Evolutionary conservation across 2,888 invertebrate species (phyloP), one percentile per base, ranked within the genome.

Genomic region (Eustalomyia histrio): DNA sequence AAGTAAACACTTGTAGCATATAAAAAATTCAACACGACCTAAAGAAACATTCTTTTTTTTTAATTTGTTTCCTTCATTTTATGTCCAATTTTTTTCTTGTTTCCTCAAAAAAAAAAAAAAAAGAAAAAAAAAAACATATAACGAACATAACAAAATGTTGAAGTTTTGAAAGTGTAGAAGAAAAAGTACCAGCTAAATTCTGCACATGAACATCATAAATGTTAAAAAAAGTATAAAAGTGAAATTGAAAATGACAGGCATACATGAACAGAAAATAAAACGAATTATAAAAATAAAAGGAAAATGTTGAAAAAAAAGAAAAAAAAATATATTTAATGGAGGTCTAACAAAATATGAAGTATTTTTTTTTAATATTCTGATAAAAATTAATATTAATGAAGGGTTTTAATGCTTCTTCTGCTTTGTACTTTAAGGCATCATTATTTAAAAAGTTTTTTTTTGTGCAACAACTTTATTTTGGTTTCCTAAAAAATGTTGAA

Each of bases 241-340:
- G 39, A 67, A 67, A 67, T 35, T 55, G 55, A 67, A 67, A 67
- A 53, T 67, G 65, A 67, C 65, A 67, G 65, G 33, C 64, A 52
- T 29, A 52, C 64, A 53, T 53, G 35, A 67, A 39, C 53, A 21
- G 39, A 47, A 47, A n/a, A 47, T 7, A n/a, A 47, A 47, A 47
- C 43, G 43, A n/a, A 47, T 47, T 47, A 47, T 47, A 6, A 47
- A 39, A 39, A n/a, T 47, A 47, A 47, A 47, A 47, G 43, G 43
- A 14, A 47, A 47, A 47, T 47, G 43, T n/a, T 47, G 43, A 4
- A n/a, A 47, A 47, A 29, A 47, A 47, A 47, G 3, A 0, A 5
- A 35, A 35, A 10, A 5, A 35, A 35, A 10, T n/a, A n/a, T n/a
- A 47, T n/a, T 47, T 47, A n/a, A 47, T 47, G 43, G n/a, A 47